Percentiles rank a stretch among this genome's conserved stretches.
Conservation (phyloP, 2,113 vertebrate species). For the Phaethornis superciliosus region DNA sequence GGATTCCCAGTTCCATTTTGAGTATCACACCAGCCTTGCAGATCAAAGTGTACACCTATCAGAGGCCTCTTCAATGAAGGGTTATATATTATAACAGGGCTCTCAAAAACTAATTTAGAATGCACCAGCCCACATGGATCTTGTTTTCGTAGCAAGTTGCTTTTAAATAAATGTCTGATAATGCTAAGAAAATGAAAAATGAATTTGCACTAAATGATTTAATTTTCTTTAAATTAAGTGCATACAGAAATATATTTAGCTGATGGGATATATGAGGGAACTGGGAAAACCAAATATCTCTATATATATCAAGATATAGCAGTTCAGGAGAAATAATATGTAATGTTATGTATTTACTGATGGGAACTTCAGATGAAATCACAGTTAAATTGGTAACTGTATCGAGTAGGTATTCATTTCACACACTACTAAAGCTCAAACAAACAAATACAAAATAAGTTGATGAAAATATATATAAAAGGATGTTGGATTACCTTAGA, state of each 20-base stretch:
- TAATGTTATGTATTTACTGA: neutral
- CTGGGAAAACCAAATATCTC: neutral
- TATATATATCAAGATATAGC: neutral
- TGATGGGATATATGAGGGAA: neutral
- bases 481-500: neutral
- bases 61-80: slow-evolving; percentile 8
- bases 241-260: slow-evolving; percentile 1
- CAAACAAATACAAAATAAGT: too few species aligned
- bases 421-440: neutral
- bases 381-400: neutral
- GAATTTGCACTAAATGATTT: neutral
- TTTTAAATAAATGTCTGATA: slow-evolving; percentile 42
- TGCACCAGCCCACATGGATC: neutral
- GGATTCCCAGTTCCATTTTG: slow-evolving; percentile 32
- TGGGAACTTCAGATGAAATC: neutral
- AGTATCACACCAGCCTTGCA: neutral
- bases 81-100: neutral
- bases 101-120: slow-evolving; percentile 44
- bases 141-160: slow-evolving; percentile 36
- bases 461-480: neutral
- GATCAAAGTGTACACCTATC: slow-evolving; percentile 59
- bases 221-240: neutral
- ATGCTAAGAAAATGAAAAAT: slow-evolving; percentile 40
- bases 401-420: neutral
- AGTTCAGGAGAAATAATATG: neutral